Evolutionary conservation across 2,888 invertebrate species (phyloP).

Genomic region (Acrobasis consociella): DNA sequence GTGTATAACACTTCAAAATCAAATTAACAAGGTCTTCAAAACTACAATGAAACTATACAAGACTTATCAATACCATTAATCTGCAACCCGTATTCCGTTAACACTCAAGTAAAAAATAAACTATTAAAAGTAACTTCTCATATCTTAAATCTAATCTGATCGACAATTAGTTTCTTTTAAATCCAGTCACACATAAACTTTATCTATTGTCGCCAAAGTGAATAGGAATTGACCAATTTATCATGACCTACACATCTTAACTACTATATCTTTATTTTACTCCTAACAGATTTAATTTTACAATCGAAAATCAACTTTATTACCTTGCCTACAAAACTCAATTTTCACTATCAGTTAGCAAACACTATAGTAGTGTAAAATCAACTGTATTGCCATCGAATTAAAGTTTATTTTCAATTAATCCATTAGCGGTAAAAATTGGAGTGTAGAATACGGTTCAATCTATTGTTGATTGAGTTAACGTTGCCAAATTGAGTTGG

Average conservation of each 20-base stretch:
- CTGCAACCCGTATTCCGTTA: conserved; percentile 33
- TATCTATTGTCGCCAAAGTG: conserved; percentile 38
- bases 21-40: conserved; percentile 10
- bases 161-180: conserved; percentile 49
- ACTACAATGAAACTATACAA: conserved; percentile 7
- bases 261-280: conserved; percentile 21
- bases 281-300: too few species aligned
- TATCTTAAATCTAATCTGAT: conserved; percentile 47
- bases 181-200: conserved; percentile 61
- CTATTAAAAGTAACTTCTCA: conserved; percentile 46
- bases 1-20: conserved; percentile 13
- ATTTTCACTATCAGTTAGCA: too few species aligned
- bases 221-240: conserved; percentile 35
- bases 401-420: too few species aligned
- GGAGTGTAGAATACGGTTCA: conserved; percentile 35
- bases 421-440: too few species aligned
- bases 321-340: too few species aligned
- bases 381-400: too few species aligned
- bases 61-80: conserved; percentile 17
- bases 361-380: too few species aligned
- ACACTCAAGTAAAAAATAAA: conserved; percentile 29
- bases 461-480: conserved; percentile 31
- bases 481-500: conserved; percentile 36
- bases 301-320: too few species aligned
- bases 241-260: conserved; percentile 38